phyloP scores from a whole-genome alignment of 2,888 invertebrate genomes.

The Pristionchus mayeri region DNA sequence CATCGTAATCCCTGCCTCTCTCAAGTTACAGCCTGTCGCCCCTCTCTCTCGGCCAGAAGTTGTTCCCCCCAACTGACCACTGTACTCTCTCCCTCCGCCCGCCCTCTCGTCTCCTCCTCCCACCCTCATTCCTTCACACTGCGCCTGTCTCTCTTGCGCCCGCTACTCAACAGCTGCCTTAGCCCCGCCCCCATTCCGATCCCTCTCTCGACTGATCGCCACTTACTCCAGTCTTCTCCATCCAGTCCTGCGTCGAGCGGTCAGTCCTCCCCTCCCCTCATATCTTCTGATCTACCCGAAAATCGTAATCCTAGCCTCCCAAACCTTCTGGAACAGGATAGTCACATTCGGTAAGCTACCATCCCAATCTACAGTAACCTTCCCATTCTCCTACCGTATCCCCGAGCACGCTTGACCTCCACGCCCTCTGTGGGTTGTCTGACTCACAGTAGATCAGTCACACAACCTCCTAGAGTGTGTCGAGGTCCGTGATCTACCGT shows the following conservation, averaged over 20 bases:
- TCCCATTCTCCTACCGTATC: not conserved
- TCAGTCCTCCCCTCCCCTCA: not conserved
- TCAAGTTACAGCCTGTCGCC: slow-evolving; percentile 32
- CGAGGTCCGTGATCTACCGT: slow-evolving; percentile 37
- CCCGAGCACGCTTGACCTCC: slow-evolving; percentile 8
- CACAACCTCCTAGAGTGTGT: slow-evolving; percentile 51
- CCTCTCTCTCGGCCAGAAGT: slow-evolving; percentile 17
- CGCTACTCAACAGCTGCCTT: slow-evolving; percentile 11
- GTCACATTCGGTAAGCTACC: not conserved
- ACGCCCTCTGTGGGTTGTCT: slow-evolving; percentile 44
- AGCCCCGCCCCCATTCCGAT: slow-evolving; percentile 10
- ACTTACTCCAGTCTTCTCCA: slow-evolving; percentile 6
- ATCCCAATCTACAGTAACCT: not conserved
- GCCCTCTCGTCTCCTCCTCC: not conserved
- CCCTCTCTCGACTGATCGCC: slow-evolving; percentile 20
- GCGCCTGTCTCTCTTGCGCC: slow-evolving; percentile 30
- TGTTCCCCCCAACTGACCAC: slow-evolving; percentile 34
- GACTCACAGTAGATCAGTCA: slow-evolving; percentile 34
- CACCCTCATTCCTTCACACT: not conserved
- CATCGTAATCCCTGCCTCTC: slow-evolving; percentile 4
- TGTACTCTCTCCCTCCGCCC: not conserved
- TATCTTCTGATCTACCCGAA: not conserved
- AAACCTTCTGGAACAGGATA: not conserved
- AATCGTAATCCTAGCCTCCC: not conserved
- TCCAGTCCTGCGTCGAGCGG: not conserved